phyloP scores from a whole-genome alignment of 2,113 vertebrate species.

The Macrotus californicus region DNA sequence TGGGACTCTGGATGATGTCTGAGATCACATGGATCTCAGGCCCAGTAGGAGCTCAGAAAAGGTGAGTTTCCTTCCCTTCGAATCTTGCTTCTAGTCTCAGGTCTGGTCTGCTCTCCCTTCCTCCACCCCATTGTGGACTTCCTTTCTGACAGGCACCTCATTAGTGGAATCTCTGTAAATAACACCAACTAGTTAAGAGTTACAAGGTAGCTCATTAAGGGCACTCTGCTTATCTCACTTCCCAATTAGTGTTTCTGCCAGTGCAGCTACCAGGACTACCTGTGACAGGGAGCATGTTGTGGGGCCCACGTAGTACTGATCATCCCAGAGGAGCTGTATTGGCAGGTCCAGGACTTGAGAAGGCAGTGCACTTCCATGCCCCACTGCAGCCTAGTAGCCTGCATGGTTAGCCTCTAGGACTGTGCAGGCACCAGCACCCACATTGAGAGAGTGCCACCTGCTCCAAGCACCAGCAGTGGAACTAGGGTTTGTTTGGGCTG shows the following conservation, averaged over 20 bases:
- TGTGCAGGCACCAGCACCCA: rapidly evolving
- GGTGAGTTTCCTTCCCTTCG: background rate
- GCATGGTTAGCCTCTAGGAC: background rate
- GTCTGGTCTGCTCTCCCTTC: background rate
- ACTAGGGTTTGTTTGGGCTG: background rate
- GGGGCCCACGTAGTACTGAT: constrained; percentile 74
- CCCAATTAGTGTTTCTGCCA: constrained; percentile 85
- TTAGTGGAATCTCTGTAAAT: constrained; percentile 88
- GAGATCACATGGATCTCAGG: background rate
- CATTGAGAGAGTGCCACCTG: rapidly evolving
- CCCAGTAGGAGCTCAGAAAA: background rate
- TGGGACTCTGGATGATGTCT: no score
- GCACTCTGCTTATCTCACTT: constrained; percentile 81
- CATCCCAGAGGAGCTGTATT: constrained; percentile 72
- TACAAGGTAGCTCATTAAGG: constrained; percentile 89
- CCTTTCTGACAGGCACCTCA: constrained; percentile 84
- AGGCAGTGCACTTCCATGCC: background rate
- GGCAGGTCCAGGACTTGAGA: constrained; percentile 55
- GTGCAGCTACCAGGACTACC: constrained; percentile 71
- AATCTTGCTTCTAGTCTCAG: background rate
- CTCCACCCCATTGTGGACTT: background rate
- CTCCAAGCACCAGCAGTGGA: rapidly evolving
- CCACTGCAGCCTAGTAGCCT: background rate
- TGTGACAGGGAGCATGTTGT: constrained; percentile 79
- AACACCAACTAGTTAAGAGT: constrained; percentile 83